Evolutionary conservation across 2,113 vertebrate genomes (phyloP).

Genomic region (Octodon degus): DNA sequence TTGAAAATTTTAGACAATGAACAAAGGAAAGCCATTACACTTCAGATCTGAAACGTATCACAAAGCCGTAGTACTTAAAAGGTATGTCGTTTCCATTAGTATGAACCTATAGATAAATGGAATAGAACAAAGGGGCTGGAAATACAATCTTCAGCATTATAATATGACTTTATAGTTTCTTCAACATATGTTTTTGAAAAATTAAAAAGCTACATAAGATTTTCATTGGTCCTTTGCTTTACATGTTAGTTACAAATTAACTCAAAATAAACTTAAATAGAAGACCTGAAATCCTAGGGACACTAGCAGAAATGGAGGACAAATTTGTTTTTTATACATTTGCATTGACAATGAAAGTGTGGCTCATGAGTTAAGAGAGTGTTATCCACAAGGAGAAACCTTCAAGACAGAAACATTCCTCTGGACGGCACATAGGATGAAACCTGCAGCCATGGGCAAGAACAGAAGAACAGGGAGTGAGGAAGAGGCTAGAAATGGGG

Average conservation of each 20-base stretch:
- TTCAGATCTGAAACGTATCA: neutral
- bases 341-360: neutral
- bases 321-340: neutral
- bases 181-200: neutral
- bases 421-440: neutral
- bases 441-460: neutral
- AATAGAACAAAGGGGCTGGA: neutral
- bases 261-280: neutral
- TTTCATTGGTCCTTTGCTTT: neutral
- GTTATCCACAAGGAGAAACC: neutral
- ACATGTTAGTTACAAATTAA: neutral
- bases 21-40: neutral
- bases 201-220: neutral
- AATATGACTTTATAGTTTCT: neutral
- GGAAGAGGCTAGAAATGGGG: neutral
- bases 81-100: neutral
- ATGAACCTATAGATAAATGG: neutral
- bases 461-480: neutral
- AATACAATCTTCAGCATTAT: neutral
- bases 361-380: neutral
- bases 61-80: neutral
- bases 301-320: no score
- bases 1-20: neutral
- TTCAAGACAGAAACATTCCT: neutral
- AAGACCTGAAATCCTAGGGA: neutral